Conservation (phyloP, 1,140 invertebrate genomes). For the Drosophila ficusphila region DNA sequence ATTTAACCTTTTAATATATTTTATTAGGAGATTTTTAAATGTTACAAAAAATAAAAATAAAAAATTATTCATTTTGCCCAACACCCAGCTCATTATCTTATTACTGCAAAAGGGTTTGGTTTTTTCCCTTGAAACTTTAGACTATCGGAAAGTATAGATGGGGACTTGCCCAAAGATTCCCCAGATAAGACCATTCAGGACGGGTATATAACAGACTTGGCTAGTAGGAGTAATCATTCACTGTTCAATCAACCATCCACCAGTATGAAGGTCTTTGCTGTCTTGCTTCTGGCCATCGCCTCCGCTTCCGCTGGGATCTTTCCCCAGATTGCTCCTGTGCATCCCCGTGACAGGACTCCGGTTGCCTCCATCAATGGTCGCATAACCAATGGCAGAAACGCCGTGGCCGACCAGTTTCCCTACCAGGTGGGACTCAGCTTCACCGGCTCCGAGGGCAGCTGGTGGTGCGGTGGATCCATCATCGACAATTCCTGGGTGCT, state of each 20-base stretch:
- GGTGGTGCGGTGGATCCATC: conserved; percentile 86
- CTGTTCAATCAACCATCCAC: conserved; percentile 19
- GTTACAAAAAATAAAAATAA: too few species aligned
- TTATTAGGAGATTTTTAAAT: too few species aligned
- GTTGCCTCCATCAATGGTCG: conserved; percentile 53
- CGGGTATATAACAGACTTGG: conserved; percentile 61
- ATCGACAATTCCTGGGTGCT: conserved; percentile 85
- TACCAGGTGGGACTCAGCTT: conserved; percentile 85
- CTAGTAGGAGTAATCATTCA: conserved; percentile 40
- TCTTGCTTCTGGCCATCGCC: conserved; percentile 61
- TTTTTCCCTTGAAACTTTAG: too few species aligned
- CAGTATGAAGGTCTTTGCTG: conserved; percentile 69
- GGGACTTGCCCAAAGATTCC: too few species aligned
- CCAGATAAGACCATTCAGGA: conserved; percentile 74
- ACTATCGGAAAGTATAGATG: too few species aligned
- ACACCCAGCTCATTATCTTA: too few species aligned
- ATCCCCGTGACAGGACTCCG: conserved; percentile 45
- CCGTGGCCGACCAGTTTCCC: conserved; percentile 84
- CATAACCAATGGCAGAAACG: conserved; percentile 70
- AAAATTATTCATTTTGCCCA: too few species aligned
- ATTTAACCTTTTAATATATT: too few species aligned
- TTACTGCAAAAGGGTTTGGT: too few species aligned
- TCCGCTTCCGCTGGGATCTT: conserved; percentile 61
- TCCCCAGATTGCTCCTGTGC: conserved; percentile 38
- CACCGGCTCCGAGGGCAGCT: conserved; percentile 58